These are phyloP conservation scores for Melanotaenia parkinsoni DNA, from an alignment of 2,797 vertebrate genomes.

Conservation along the genomic window DNA sequence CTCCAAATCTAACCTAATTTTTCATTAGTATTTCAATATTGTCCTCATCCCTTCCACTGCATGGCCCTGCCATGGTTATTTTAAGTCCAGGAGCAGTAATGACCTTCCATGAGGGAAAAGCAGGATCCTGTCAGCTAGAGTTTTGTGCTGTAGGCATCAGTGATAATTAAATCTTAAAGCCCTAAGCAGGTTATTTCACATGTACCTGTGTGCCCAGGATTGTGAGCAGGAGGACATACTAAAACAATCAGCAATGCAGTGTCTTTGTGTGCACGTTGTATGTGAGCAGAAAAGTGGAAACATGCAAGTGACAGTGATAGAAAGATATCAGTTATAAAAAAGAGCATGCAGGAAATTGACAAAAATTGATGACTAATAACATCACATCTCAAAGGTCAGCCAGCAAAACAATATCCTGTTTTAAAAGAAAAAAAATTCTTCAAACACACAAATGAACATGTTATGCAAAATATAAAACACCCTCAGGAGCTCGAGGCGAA, in stretches of 20 bases:
- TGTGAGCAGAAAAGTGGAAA: conserved; percentile 1
- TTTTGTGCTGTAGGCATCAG: conserved; percentile 35
- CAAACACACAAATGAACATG: conserved; percentile 15
- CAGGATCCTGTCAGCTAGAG: conserved; percentile 35
- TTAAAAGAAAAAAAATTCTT: conserved; percentile 12
- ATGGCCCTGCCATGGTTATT: conserved; percentile 36
- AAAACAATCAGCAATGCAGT: conserved; percentile 26
- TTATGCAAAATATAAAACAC: conserved; percentile 31
- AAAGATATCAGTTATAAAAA: conserved; percentile 10
- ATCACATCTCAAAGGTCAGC: conserved; percentile 39
- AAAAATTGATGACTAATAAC: conserved; percentile 19
- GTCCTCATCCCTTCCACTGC: conserved; percentile 63
- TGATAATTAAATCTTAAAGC: conserved; percentile 47
- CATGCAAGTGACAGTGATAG: conserved; percentile 16
- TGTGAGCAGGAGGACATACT: conserved; percentile 12
- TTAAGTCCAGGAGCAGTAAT: conserved; percentile 37
- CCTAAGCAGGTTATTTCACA: conserved; percentile 36
- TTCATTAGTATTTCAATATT: conserved; percentile 73
- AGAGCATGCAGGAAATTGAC: conserved; percentile 15
- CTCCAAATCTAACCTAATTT: conserved; percentile 56
- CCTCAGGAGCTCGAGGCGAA: conserved; percentile 27
- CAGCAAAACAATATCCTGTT: conserved; percentile 26
- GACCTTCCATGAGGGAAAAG: conserved; percentile 50
- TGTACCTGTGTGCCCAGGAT: conserved; percentile 16
- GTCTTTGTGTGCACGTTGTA: not conserved